Conservation (phyloP, 2,888 invertebrate genomes). For the Frankliniella fusca region DNA sequence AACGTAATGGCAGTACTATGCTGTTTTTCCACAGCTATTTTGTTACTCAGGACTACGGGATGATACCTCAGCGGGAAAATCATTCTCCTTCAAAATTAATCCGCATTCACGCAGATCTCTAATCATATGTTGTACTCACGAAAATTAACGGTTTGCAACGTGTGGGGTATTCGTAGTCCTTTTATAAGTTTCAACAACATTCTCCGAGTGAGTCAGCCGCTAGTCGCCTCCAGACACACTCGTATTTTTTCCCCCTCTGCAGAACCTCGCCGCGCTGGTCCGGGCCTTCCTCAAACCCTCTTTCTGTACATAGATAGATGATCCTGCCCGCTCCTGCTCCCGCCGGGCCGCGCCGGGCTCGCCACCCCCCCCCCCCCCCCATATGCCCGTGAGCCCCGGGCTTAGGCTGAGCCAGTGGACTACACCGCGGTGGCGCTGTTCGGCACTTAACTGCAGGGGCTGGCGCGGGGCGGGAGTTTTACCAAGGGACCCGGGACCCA, state of each 20-base stretch:
- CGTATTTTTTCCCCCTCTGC: not conserved
- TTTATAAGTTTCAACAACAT: too few species aligned
- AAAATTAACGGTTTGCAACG: too few species aligned
- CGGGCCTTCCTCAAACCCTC: not conserved
- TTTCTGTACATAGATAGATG: not conserved
- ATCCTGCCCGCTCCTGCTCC: not conserved
- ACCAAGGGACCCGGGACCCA: not conserved
- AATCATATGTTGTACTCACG: too few species aligned
- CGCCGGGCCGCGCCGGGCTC: not conserved
- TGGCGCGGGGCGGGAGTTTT: not conserved
- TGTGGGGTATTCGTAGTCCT: too few species aligned
- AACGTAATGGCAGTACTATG: too few species aligned
- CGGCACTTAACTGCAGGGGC: not conserved
- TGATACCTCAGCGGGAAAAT: too few species aligned
- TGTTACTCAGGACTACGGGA: too few species aligned
- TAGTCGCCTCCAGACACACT: too few species aligned
- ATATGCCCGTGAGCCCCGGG: not conserved
- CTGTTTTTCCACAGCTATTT: too few species aligned
- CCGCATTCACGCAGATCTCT: too few species aligned
- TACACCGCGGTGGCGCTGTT: not conserved
- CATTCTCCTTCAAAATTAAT: too few species aligned
- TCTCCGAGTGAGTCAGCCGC: too few species aligned
- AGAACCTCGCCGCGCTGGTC: not conserved
- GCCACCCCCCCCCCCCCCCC: not conserved
- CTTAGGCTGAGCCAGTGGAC: conserved; percentile 15